Evolutionary conservation across 2,113 vertebrate genomes (phyloP).

Genomic region (Cisticola juncidis): DNA sequence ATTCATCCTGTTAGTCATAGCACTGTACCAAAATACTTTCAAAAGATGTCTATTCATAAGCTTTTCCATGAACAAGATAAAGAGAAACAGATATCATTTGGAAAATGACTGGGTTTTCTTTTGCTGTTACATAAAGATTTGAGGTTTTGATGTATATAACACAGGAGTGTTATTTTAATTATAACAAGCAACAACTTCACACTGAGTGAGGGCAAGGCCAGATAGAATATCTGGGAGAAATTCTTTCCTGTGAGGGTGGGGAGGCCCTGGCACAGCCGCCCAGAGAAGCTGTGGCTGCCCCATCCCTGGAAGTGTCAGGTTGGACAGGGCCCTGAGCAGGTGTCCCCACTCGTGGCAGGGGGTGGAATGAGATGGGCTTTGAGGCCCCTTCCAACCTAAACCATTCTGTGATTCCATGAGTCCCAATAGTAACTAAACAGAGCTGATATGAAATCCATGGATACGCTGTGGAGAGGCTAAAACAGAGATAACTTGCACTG

Average conservation of each 20-base stretch:
- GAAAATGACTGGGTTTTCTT: accelerated
- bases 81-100: background rate
- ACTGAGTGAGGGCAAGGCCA: background rate
- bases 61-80: background rate
- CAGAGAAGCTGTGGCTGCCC: background rate
- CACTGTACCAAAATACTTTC: background rate
- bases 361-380: background rate
- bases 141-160: background rate
- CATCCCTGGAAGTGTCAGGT: background rate
- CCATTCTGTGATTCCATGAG: background rate
- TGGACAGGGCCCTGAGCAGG: background rate
- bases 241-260: background rate
- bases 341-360: background rate
- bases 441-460: background rate
- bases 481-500: background rate
- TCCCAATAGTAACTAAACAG: background rate
- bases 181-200: background rate
- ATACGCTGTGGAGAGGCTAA: background rate
- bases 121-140: background rate
- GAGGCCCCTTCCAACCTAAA: background rate
- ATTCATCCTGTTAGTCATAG: background rate
- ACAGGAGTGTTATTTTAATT: background rate
- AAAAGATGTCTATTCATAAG: background rate
- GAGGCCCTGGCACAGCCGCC: background rate
- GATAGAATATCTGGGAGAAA: background rate